These are phyloP conservation scores for Lepidocyrtoides sp. DNA, from an alignment of 2,888 invertebrate species.

Conservation along the genomic window DNA sequence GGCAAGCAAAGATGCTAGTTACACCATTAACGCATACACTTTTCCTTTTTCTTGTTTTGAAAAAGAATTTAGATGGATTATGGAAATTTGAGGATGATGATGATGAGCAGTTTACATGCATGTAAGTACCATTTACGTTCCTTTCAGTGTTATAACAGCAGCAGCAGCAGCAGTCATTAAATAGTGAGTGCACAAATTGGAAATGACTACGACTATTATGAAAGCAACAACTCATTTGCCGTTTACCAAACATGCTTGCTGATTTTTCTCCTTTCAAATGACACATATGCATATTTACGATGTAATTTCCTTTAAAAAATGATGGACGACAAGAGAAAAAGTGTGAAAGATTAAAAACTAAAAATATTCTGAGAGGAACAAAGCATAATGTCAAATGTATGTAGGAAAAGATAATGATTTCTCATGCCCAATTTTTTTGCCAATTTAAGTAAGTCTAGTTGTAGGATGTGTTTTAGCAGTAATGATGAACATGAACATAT, in stretches of 20 bases:
- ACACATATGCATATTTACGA: neutral
- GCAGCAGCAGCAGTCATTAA: neutral
- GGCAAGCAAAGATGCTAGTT: neutral
- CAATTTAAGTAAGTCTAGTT: neutral
- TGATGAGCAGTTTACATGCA: neutral
- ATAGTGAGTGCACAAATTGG: too few species aligned
- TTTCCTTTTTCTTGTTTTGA: neutral
- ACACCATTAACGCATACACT: neutral
- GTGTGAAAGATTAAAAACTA: conserved; percentile 15
- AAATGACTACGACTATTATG: too few species aligned
- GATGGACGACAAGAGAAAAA: neutral
- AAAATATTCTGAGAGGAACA: neutral
- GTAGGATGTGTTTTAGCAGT: neutral
- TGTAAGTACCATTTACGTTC: neutral
- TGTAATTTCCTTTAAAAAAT: neutral
- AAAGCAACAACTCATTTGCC: neutral
- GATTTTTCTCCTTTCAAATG: neutral
- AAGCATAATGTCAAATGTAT: neutral
- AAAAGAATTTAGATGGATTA: neutral
- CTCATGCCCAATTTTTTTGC: conserved; percentile 7
- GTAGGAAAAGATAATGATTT: neutral
- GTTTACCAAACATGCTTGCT: neutral
- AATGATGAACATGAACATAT: conserved; percentile 71
- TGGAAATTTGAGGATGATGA: neutral
- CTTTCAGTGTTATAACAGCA: neutral